phyloP scores from a whole-genome alignment of 2,113 vertebrate genomes.

The Tricholaema leucomelas region DNA sequence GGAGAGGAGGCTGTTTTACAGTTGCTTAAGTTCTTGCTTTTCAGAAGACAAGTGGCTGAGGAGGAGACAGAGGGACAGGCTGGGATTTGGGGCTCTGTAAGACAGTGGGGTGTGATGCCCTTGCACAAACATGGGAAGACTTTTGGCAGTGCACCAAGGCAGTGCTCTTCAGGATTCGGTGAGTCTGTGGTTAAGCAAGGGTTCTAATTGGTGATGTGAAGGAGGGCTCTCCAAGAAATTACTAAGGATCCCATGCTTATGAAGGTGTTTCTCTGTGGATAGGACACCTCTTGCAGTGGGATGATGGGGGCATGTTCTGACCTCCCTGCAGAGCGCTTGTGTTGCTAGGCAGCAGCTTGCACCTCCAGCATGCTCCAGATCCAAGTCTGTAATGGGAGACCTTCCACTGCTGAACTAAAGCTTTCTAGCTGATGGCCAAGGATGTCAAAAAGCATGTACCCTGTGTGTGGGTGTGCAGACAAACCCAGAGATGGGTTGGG shows the following conservation, averaged over 20 bases:
- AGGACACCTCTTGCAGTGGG: background rate
- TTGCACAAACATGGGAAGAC: fast-evolving
- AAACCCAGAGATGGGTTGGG: background rate
- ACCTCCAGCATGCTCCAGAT: background rate
- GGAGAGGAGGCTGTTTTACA: background rate
- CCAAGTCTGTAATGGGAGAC: background rate
- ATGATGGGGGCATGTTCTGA: background rate
- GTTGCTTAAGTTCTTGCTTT: background rate
- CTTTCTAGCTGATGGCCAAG: background rate
- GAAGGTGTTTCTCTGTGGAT: background rate
- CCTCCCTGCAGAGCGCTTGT: background rate
- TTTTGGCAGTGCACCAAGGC: background rate
- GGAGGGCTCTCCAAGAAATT: background rate
- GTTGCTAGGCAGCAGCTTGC: conserved; percentile 49
- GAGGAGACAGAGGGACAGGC: background rate
- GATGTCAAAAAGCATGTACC: fast-evolving
- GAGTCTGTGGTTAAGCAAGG: background rate
- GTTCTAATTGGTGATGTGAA: background rate
- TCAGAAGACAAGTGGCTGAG: background rate
- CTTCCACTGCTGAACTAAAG: background rate
- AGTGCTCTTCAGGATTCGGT: background rate
- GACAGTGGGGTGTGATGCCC: fast-evolving
- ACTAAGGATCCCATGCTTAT: fast-evolving
- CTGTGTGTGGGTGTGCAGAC: fast-evolving
- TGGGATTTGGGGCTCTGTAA: background rate